Conservation (phyloP, 2,888 invertebrate species). For the Anorthoa munda region DNA sequence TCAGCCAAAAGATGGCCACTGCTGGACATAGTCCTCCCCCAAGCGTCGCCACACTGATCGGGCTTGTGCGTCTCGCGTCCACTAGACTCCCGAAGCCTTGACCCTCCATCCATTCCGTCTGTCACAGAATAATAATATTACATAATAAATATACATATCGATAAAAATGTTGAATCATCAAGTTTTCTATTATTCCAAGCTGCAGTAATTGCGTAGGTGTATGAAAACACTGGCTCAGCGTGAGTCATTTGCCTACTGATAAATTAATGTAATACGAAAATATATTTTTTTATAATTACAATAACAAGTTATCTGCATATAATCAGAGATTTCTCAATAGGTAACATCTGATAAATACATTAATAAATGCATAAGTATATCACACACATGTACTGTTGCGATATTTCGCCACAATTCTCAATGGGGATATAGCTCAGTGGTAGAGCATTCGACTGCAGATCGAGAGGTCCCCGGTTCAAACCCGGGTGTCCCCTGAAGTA, state of each 20-base stretch:
- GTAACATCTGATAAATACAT: background rate
- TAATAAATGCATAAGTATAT: background rate
- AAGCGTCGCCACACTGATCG: no score
- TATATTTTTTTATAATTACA: background rate
- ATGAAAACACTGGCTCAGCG: background rate
- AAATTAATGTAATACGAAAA: background rate
- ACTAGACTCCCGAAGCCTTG: no score
- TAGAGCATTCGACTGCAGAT: conserved; percentile 91
- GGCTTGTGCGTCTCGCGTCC: no score
- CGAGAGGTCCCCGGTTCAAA: conserved; percentile 91
- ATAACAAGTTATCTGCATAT: background rate
- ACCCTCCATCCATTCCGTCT: background rate
- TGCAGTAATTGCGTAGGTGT: conserved; percentile 12
- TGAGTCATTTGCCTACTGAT: conserved; percentile 11
- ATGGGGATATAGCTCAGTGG: conserved; percentile 90
- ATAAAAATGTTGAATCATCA: background rate
- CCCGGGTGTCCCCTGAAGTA: conserved; percentile 87
- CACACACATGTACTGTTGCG: background rate
- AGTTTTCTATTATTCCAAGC: background rate
- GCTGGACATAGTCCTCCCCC: no score
- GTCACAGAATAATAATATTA: background rate
- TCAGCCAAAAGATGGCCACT: no score
- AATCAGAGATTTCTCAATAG: background rate
- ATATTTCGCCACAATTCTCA: conserved; percentile 48
- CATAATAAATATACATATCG: background rate